Evolutionary conservation across 2,888 invertebrate genomes (phyloP).

Genomic region (Luperina testacea): DNA sequence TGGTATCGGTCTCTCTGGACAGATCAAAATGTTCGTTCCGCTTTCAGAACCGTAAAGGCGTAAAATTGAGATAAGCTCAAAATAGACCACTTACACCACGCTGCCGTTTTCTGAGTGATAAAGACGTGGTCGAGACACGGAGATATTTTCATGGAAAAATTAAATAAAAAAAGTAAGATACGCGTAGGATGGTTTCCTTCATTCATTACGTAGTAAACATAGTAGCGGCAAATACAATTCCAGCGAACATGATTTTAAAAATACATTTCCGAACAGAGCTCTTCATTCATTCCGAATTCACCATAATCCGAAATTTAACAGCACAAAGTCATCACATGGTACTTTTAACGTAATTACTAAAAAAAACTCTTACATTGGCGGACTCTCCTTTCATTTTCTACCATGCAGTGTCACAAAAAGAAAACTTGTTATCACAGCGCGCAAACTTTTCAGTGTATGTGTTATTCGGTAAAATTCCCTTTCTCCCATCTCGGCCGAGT

Average conservation of each 20-base stretch:
- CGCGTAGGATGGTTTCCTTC: no score
- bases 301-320: slow-evolving; percentile 5
- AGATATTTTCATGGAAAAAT: slow-evolving; percentile 24
- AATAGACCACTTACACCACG: slow-evolving; percentile 67
- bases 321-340: neutral
- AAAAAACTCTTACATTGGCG: slow-evolving; percentile 31
- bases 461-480: slow-evolving; percentile 71
- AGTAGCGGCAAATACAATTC: neutral
- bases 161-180: neutral
- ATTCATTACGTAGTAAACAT: no score
- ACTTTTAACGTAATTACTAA: slow-evolving; percentile 29
- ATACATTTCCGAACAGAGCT: neutral
- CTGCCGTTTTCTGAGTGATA: slow-evolving; percentile 43
- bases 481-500: slow-evolving; percentile 73
- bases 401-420: slow-evolving; percentile 29
- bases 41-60: slow-evolving; percentile 81
- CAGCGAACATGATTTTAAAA: neutral
- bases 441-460: slow-evolving; percentile 66
- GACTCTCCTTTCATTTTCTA: slow-evolving; percentile 23
- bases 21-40: slow-evolving; percentile 82
- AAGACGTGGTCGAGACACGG: slow-evolving; percentile 14
- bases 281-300: neutral
- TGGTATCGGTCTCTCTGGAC: slow-evolving; percentile 81
- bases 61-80: slow-evolving; percentile 83
- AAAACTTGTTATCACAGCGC: slow-evolving; percentile 51